Base-by-base conservation (phyloP, 2,888 invertebrate species). In the Macropis europaea region DNA sequence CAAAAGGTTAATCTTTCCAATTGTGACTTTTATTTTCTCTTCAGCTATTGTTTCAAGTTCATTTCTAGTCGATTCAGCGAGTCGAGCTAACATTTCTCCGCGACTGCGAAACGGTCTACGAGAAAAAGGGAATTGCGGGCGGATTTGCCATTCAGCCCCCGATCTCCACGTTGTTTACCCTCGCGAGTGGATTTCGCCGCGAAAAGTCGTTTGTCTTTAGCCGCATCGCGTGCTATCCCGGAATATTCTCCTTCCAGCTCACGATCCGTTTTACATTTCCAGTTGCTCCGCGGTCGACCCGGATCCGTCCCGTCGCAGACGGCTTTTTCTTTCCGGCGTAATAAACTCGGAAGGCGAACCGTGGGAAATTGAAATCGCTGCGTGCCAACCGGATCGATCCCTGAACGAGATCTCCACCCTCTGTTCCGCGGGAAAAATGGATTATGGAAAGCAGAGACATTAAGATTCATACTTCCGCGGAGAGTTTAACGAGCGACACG, bases 361-460 rank as follows among this genome's bases (percentile, higher is more conserved):
- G 9, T 30, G 38, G n/a, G 52, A 53, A 24, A 66, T 66, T 53
- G 60, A 60, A 66, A 60, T 52, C 52, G 36, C 6, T 24, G 28
- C 47, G 47, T 34, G n/a, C n/a, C 6, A 22, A 32, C 6, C 9
- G 13, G 17, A 11, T 36, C 19, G 62, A 56, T 42, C 9, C 6
- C 15, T 9, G 6, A n/a, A n/a, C n/a, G 13, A 2, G 1, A 32
- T 5, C 54, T 30, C 5, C 9, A 1, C 11, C 11, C 15, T 40
- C 1, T 11, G 11, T 7, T n/a, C 1, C 34, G 3, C 7, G 42
- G n/a, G 60, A 56, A 54, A 64, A 60, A 52, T 45, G 48, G 26
- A 73, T 73, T 54, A 66, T 56, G 66, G 32, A 57, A 73, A 73
- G 6, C 28, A 13, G 57, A 13, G 57, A 42, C 38, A 28, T 62